Evolutionary conservation across 2,888 invertebrate species (phyloP), one percentile per base, ranked within the genome.

Genomic region (Megamerina dolium): DNA sequence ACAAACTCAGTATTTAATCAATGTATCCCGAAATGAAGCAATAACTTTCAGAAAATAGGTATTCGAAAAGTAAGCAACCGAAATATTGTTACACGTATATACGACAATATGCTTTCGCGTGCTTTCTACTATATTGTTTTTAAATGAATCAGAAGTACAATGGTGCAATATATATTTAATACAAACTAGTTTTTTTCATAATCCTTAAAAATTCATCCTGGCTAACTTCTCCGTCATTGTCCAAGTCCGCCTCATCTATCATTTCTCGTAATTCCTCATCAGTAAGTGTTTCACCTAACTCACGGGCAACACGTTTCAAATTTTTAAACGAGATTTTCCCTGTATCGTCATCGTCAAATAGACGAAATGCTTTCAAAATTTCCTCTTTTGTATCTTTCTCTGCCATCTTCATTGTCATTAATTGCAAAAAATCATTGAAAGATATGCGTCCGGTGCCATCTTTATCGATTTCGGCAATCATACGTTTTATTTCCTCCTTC

Each of bases 171-270:
- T n/a, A n/a, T n/a, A n/a, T n/a, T 17, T 75, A 94, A 72, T 94
- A 94, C 34, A 96, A 78, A 74, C 90, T 92, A 34, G 96, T 94
- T 73, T 96, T 96, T 68, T 94, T 95, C 95, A 97, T 96, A 46
- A 97, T 92, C 57, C 89, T 78, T 42, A 95, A 73, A 68, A 97
- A 97, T 68, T 97, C 96, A 41, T 92, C 89, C 68, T 94, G 89
- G 60, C 87, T 93, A 48, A 97, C 91, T 74, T 92, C 90, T 2
- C 93, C 93, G 72, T 96, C 95, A 1, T 92, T 92, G 74, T 96
- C 94, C 59, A 87, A 74, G 68, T 96, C 96, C 4, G 96, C 97
- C 73, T 97, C 96, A 60, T 90, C 89, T 48, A 97, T 94, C 96
- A 97, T 97, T 74, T 93, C 93, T 63, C 89, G 82, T 31, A 97